Conservation (phyloP, 2,113 vertebrate species). For the Stegastes partitus region DNA sequence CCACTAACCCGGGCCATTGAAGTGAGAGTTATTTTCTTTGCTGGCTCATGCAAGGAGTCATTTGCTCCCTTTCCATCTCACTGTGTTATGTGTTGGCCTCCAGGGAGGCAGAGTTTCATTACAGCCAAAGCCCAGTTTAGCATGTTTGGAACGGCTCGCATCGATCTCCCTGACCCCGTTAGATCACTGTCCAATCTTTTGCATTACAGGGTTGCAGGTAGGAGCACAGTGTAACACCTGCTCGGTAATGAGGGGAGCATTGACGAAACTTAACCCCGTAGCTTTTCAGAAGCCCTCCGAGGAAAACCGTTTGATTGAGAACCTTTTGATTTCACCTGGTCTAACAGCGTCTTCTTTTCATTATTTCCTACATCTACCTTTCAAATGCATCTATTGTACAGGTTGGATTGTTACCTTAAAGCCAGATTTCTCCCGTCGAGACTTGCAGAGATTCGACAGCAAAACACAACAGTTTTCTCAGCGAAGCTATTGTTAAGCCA, state of each 20-base stretch:
- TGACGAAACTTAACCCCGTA: slow-evolving; percentile 32
- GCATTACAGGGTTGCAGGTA: slow-evolving; percentile 28
- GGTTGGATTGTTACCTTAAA: not conserved
- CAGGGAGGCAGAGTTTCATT: slow-evolving; percentile 62
- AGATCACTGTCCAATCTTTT: slow-evolving; percentile 18
- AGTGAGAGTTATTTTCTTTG: slow-evolving; percentile 53
- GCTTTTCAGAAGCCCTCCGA: not conserved
- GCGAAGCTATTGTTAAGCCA: slow-evolving; percentile 25
- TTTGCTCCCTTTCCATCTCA: slow-evolving; percentile 45
- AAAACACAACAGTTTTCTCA: slow-evolving; percentile 15
- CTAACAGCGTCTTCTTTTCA: no score
- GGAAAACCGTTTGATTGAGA: slow-evolving; percentile 34
- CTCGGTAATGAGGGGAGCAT: slow-evolving; percentile 47
- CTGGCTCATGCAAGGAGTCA: slow-evolving; percentile 41
- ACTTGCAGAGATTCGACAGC: not conserved
- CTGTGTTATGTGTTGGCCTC: slow-evolving; percentile 47
- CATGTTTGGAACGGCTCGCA: slow-evolving; percentile 63
- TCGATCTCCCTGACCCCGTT: slow-evolving; percentile 67
- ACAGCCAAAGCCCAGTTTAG: slow-evolving; percentile 64
- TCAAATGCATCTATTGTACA: no score
- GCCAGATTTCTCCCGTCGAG: not conserved
- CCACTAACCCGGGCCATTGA: slow-evolving; percentile 40
- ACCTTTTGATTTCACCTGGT: slow-evolving; percentile 14
- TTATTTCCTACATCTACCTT: not conserved
- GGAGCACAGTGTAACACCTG: slow-evolving; percentile 35